These are phyloP conservation scores for Steinernema scapterisci DNA, from an alignment of 2,888 invertebrate genomes.

Conservation along the genomic window DNA sequence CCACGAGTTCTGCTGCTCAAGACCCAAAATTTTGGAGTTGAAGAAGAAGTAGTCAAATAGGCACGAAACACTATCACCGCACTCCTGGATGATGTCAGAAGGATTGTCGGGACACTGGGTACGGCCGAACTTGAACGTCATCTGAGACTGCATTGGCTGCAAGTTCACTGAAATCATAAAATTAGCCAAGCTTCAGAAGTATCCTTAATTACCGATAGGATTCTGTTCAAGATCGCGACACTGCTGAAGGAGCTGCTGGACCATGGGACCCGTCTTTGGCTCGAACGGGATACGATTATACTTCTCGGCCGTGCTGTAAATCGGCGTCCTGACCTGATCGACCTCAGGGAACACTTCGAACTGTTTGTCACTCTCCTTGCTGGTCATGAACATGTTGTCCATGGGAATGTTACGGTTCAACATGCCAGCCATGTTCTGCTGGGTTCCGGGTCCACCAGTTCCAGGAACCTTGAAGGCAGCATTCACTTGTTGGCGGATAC, in stretches of 20 bases:
- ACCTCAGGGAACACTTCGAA: constrained; percentile 66
- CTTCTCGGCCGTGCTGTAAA: constrained; percentile 57
- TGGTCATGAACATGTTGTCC: constrained; percentile 66
- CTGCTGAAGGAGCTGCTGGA: constrained; percentile 60
- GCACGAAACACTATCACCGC: constrained; percentile 52
- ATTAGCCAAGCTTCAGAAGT: not conserved
- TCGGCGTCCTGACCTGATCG: constrained; percentile 61
- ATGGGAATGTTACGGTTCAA: constrained; percentile 56
- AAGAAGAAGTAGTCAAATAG: constrained; percentile 57
- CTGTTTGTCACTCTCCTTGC: constrained; percentile 62
- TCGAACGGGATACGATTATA: constrained; percentile 45
- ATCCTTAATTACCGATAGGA: constrained; percentile 41
- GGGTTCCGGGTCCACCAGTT: constrained; percentile 43
- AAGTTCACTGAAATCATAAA: constrained; percentile 53
- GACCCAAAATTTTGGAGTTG: constrained; percentile 62
- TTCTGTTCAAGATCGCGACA: constrained; percentile 57
- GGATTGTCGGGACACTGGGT: constrained; percentile 65
- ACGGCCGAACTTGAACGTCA: constrained; percentile 55
- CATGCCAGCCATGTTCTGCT: constrained; percentile 38
- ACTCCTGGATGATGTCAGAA: constrained; percentile 50
- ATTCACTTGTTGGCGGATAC: constrained; percentile 60
- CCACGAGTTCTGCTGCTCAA: constrained; percentile 58
- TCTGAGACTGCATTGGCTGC: constrained; percentile 58
- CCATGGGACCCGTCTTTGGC: constrained; percentile 58
- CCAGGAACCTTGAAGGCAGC: constrained; percentile 44